Evolutionary conservation across 1,140 invertebrate species (phyloP).

Genomic region (Campoletis sonorensis): DNA sequence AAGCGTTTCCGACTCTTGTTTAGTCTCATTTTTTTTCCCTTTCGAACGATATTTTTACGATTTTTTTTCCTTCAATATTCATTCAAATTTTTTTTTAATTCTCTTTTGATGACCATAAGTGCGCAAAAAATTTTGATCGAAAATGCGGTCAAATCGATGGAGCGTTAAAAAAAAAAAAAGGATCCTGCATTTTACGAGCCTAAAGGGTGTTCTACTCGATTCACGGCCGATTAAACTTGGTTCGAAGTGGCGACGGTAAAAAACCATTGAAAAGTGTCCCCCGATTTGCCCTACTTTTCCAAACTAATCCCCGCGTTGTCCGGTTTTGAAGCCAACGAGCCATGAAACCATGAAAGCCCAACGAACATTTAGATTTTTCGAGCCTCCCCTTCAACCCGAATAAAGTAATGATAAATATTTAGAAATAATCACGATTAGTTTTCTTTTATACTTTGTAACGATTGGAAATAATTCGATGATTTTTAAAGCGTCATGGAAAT

Average conservation of each 20-base stretch:
- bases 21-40: neutral
- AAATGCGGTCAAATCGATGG: neutral
- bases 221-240: constrained; percentile 54
- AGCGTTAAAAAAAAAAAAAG: constrained; percentile 18
- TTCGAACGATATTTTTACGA: neutral
- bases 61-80: neutral
- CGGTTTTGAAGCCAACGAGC: constrained; percentile 28
- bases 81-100: too few relatives aligned
- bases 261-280: neutral
- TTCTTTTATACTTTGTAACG: neutral
- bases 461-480: neutral
- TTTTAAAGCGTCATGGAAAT: neutral
- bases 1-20: too few relatives aligned
- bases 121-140: neutral
- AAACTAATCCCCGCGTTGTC: neutral
- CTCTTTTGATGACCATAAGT: neutral
- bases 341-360: constrained; percentile 45
- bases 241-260: neutral
- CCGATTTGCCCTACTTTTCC: neutral
- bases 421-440: neutral
- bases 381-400: neutral
- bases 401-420: neutral
- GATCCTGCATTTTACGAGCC: neutral
- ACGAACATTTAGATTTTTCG: neutral
- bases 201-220: constrained; percentile 42